Base-by-base conservation (phyloP, 2,797 vertebrate genomes). In the Capromys pilorides region DNA sequence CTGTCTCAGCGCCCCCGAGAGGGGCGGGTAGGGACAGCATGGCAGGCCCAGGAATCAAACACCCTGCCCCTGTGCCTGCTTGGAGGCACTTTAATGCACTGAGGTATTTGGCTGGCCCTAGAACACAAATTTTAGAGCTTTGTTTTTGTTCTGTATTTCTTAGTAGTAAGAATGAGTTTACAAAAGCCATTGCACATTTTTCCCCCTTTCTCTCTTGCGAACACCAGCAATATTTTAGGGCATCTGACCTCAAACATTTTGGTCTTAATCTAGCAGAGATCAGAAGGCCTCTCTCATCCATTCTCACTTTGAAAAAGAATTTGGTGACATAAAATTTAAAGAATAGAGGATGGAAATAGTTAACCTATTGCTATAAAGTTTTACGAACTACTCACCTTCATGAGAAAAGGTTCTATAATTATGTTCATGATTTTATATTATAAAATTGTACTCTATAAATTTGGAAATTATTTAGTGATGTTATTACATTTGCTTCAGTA, bases 401-500 rank as follows among this genome's bases (percentile, higher is more conserved):
- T 54, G 75, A 71, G 45, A 85, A 57, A 84, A 86, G n/a, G 33
- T 1, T 26, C 36, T 88, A 6, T 22, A 51, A 19, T 36, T 80
- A 85, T 54, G 86, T 19, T 93, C 9, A 84, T 62, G 51, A 64
- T 83, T 96, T 87, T 81, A 71, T 66, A 66, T 78, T 77, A 67
- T 84, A 93, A 94, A 95, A 86, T 16, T 67, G 28, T 81, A 77
- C 31, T 36, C 7, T 84, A 67, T 84, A 81, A 71, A 31, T 79
- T 75, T 22, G 22, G 54, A 88, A 81, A 90, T 94, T 90, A 90
- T 54, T 86, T 41, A 90, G 61, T 78, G 80, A 59, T n/a, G n/a
- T n/a, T 88, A 67, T 59, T 87, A 92, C 7, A 75, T 86, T 92
- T 79, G 41, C 24, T 91, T 90, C 73, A n/a, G 39, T 90, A 61